Conservation (phyloP, 2,113 vertebrate species). For the Siphamia tubifer region DNA sequence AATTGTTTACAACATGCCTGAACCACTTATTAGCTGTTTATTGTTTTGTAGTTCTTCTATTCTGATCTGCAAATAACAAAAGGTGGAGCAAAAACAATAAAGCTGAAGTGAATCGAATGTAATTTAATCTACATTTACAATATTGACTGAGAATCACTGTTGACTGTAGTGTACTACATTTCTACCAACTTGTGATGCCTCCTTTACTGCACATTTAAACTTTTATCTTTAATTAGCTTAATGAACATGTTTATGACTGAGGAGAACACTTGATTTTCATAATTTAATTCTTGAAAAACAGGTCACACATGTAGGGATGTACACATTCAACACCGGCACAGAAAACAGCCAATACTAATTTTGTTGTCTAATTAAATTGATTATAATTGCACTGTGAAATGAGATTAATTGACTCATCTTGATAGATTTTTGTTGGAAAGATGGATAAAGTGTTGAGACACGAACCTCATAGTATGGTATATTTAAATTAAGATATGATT, state of each 20-base stretch:
- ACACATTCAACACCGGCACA: not conserved
- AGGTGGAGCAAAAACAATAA: no score
- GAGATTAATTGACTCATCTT: not conserved
- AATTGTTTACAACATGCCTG: no score
- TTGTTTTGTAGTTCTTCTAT: no score
- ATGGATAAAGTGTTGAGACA: not conserved
- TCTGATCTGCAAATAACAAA: no score
- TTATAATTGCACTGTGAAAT: not conserved
- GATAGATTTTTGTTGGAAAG: not conserved
- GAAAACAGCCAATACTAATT: not conserved
- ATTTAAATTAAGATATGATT: not conserved
- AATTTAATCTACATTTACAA: not conserved
- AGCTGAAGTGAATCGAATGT: not conserved
- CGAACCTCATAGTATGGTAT: not conserved
- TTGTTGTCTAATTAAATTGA: conserved; percentile 22
- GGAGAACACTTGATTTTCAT: not conserved
- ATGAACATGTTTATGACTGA: not conserved
- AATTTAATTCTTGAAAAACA: not conserved
- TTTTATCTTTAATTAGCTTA: not conserved
- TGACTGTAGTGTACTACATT: no score
- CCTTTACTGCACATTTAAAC: not conserved
- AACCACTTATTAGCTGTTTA: no score
- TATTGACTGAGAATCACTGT: no score
- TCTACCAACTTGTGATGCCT: not conserved
- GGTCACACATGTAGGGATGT: not conserved